These are phyloP conservation scores for Rhynchonycteris naso DNA, from an alignment of 2,797 vertebrate species.

Conservation along the genomic window DNA sequence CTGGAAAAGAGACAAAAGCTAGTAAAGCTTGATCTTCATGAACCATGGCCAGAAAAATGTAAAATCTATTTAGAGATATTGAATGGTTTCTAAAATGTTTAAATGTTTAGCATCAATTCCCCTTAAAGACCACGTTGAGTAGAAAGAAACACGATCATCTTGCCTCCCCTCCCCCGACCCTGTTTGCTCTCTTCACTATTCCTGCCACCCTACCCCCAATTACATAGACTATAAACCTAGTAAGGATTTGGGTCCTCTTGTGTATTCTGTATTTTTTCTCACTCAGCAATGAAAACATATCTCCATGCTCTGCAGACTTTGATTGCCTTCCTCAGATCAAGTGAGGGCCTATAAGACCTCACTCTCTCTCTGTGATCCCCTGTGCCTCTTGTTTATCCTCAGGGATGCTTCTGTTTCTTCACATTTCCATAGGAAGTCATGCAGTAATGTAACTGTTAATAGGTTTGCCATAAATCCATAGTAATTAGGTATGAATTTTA, in stretches of 20 bases:
- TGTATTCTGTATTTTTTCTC: neutral
- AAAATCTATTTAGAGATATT: neutral
- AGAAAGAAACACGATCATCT: neutral
- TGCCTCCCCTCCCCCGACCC: neutral
- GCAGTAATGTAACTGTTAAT: neutral
- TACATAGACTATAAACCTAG: neutral
- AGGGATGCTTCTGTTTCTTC: neutral
- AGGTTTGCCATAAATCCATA: neutral
- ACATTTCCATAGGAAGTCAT: neutral
- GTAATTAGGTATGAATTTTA: conserved; percentile 7
- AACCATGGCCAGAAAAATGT: neutral
- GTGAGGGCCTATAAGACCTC: neutral
- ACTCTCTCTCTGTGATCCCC: neutral
- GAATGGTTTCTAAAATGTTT: neutral
- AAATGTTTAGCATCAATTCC: neutral
- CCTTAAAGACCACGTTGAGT: neutral
- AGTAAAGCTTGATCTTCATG: neutral
- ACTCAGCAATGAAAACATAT: neutral
- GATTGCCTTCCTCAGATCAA: neutral
- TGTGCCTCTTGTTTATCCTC: neutral
- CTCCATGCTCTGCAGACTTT: neutral
- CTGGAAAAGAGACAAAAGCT: neutral
- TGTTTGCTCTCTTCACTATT: neutral
- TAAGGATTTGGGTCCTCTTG: neutral
- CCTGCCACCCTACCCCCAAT: neutral